Percentiles rank a stretch among this genome's conserved stretches.
phyloP scores from a whole-genome alignment of 2,113 vertebrate genomes.

The Nerophis ophidion region DNA sequence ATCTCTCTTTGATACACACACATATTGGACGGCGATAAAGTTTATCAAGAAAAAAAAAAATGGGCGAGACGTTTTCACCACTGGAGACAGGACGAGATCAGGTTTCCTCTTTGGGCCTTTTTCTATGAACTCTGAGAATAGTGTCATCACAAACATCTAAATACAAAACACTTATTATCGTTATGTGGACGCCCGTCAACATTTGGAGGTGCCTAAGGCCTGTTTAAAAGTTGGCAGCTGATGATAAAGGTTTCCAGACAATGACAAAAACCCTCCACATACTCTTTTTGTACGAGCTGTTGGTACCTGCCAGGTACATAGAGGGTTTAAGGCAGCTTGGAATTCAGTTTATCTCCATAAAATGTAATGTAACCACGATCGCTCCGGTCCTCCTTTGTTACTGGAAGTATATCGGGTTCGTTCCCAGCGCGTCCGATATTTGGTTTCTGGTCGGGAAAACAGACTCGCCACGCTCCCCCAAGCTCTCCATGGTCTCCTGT shows the following conservation, averaged over 20 bases:
- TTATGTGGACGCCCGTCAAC: conserved; percentile 46
- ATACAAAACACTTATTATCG: conserved; percentile 48
- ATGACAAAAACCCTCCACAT: conserved; percentile 72
- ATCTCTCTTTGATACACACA: conserved; percentile 39
- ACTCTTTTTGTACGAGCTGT: conserved; percentile 31
- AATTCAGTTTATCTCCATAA: conserved; percentile 45
- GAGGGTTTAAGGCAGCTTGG: conserved; percentile 96
- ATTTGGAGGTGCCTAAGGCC: conserved; percentile 66
- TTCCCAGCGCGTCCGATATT: conserved; percentile 48
- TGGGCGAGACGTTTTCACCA: conserved; percentile 8
- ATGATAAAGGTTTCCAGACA: conserved; percentile 62
- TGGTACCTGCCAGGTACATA: conserved; percentile 68
- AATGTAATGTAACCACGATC: conserved; percentile 46
- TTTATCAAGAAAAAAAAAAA: conserved; percentile 24
- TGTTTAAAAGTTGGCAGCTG: conserved; percentile 70
- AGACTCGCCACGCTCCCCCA: conserved; percentile 31
- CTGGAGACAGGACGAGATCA: conserved; percentile 24
- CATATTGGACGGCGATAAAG: conserved; percentile 33
- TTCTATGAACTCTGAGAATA: conserved; percentile 20
- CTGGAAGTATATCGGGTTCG: conserved; percentile 51
- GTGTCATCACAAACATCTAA: conserved; percentile 45
- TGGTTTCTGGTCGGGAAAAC: conserved; percentile 55
- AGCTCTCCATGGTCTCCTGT: conserved; percentile 41
- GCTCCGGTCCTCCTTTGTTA: conserved; percentile 45
- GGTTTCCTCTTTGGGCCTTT: conserved; percentile 19